Percentiles rank a stretch among this genome's conserved stretches.
These are phyloP conservation scores for Microchrysa polita DNA, from an alignment of 2,888 invertebrate genomes.

Conservation along the genomic window DNA sequence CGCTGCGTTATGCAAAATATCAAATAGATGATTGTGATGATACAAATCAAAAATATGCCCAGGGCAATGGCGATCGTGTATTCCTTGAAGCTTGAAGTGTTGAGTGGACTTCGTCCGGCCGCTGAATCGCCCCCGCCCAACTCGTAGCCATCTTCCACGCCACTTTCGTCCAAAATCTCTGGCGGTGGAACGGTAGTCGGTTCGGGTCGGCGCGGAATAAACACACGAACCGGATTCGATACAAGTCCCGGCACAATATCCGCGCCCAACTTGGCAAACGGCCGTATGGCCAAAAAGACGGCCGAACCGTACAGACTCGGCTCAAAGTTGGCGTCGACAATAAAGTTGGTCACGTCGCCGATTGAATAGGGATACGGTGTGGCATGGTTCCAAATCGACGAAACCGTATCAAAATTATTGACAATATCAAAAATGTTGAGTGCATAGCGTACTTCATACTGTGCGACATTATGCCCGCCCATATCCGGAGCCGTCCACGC, in stretches of 20 bases:
- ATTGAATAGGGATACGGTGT: conserved; percentile 65
- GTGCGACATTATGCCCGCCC: conserved; percentile 65
- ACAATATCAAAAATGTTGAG: conserved; percentile 63
- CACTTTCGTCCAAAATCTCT: neutral
- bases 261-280: conserved; percentile 63
- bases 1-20: conserved; percentile 48
- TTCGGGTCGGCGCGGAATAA: conserved; percentile 59
- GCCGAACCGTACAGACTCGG: conserved; percentile 65
- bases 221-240: conserved; percentile 68
- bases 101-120: conserved; percentile 3
- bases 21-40: conserved; percentile 49
- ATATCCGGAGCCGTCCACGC: conserved; percentile 72
- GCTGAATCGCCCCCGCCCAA: conserved; percentile 8
- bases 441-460: conserved; percentile 68
- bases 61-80: conserved; percentile 52
- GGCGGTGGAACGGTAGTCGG: conserved; percentile 4
- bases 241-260: conserved; percentile 62
- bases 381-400: conserved; percentile 64
- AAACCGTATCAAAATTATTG: conserved; percentile 65
- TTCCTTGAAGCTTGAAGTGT: conserved; percentile 41
- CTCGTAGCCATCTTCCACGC: conserved; percentile 9
- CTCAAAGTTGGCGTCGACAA: conserved; percentile 61
- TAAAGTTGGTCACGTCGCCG: conserved; percentile 67
- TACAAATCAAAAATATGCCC: conserved; percentile 48
- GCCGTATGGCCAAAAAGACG: conserved; percentile 67